phyloP scores from a whole-genome alignment of 2,888 invertebrate genomes.

The Thymelicus acteon region DNA sequence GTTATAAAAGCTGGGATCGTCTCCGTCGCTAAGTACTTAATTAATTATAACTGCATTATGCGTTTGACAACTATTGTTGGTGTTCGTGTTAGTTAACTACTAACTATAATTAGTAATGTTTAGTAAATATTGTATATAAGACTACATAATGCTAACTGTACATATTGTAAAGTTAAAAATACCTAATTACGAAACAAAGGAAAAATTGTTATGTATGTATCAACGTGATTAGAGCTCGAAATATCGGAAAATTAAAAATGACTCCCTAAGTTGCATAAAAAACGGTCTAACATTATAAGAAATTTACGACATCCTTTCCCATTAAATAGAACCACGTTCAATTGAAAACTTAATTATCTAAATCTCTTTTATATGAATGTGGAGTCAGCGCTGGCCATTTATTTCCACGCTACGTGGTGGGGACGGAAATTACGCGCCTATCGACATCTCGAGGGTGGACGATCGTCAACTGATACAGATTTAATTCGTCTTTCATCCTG shows the following conservation, averaged over 20 bases:
- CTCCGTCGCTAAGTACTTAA: background rate
- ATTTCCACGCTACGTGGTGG: conserved; percentile 11
- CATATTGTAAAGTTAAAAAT: no score
- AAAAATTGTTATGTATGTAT: no score
- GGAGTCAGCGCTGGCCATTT: conserved; percentile 6
- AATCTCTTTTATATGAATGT: conserved; percentile 10
- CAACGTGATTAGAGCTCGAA: no score
- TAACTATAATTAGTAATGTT: no score
- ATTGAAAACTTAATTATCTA: conserved; percentile 10
- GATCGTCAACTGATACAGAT: conserved; percentile 1
- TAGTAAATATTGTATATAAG: no score
- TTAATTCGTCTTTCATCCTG: conserved; percentile 9
- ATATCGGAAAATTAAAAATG: no score
- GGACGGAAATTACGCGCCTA: conserved; percentile 22
- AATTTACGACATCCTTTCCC: background rate
- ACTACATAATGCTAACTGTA: no score
- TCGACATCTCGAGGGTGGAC: conserved; percentile 11
- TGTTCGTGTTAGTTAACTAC: background rate
- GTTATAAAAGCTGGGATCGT: conserved; percentile 2
- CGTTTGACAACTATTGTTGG: conserved; percentile 4
- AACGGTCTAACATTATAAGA: background rate
- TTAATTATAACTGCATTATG: conserved; percentile 9
- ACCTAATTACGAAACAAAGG: no score
- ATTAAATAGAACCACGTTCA: background rate
- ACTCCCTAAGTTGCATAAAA: no score